Evolutionary conservation across 2,888 invertebrate genomes (phyloP), one percentile per base, ranked within the genome.

Genomic region (Iselma pallidipennis): DNA sequence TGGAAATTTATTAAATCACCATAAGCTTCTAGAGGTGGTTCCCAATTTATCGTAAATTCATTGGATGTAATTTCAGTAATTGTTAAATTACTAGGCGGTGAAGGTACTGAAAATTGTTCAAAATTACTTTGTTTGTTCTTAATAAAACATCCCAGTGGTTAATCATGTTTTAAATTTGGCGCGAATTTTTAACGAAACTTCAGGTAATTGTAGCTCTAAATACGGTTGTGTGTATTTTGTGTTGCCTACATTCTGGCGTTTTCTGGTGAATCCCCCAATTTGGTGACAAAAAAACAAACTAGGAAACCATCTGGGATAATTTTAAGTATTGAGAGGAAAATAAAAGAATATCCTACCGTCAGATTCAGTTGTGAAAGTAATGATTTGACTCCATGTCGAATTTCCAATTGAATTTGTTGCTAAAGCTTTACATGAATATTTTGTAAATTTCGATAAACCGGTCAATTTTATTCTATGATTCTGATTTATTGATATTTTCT

Each of bases 21-120:
- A 1, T 67, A 70, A 25, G 71, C 59, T 37, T 66, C 63, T 14
- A 16, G 12, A 0, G 73, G 71, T 51, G 54, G 28, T 4, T 55
- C 29, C 75, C 75, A 75, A 21, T 49, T 59, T 33, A 74, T 51
- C 2, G 19, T 55, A 48, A 69, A 71, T 5, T 52, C 59, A 7
- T 50, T 66, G 1, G 60, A 42, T 29, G 42, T 54, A 7, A 52
- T 45, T 9, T 55, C 42, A 1, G 9, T 26, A 37, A 63, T 14
- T 29, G 52, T 53, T 26, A 73, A 48, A 45, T 65, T 54, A 37
- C 16, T 6, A 2, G 71, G 71, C 14, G 28, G 31, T 12, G 56
- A 57, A 14, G 71, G 68, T 25, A 70, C 73, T 73, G 53, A 48
- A 67, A 67, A n/a, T n/a, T n/a, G n/a, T 54, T 54, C n/a, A 60